Base-by-base conservation (phyloP, 2,797 vertebrate genomes). In the Chromobotia macracanthus region DNA sequence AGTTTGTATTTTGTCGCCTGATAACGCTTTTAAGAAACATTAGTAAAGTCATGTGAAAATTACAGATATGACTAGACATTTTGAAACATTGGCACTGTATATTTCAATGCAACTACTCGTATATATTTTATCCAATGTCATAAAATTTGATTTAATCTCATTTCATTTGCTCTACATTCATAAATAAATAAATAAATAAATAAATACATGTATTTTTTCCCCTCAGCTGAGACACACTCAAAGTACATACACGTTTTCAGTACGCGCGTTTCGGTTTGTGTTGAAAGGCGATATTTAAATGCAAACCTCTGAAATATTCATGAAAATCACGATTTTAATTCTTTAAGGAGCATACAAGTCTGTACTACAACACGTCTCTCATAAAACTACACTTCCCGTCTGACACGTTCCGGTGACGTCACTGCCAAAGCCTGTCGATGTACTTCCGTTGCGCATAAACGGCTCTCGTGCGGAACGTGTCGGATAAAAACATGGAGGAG, bases 391-490 rank as follows among this genome's bases (percentile, higher is more conserved):
- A 82, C n/a, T 74, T 85, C 80, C 82, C 81, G 53, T 15, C 0
- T 4, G 2, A 2, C 5, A 8, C 38, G 38, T 41, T 41, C 9
- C 38, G 1, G 16, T 38, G 28, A 55, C 53, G 38, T 56, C 58
- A 35, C 13, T 35, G 21, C 64, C 35, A 50, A 81, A 84, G 72
- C 35, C 46, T 25, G 61, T 25, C 31, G 60, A 28, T 38, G 38
- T 69, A 80, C 77, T 87, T 87, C 87, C 86, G 84, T 66, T 74
- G 16, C n/a, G 44, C 60, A 1, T 38, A 3, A 25, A 38, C 50
- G 9, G 44, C 58, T 44, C 35, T 41, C n/a, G 53, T 60, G 63
- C 16, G 77, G 78, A 93, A 91, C 64, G 94, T 95, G 93, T 93
- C 93, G 80, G 85, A 86, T 53, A 89, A 74, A 18, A 90, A 67